Percentiles rank a stretch among this genome's conserved stretches.
These are phyloP conservation scores for Drosophila nigromelanica DNA, from an alignment of 1,140 invertebrate species.

Conservation along the genomic window DNA sequence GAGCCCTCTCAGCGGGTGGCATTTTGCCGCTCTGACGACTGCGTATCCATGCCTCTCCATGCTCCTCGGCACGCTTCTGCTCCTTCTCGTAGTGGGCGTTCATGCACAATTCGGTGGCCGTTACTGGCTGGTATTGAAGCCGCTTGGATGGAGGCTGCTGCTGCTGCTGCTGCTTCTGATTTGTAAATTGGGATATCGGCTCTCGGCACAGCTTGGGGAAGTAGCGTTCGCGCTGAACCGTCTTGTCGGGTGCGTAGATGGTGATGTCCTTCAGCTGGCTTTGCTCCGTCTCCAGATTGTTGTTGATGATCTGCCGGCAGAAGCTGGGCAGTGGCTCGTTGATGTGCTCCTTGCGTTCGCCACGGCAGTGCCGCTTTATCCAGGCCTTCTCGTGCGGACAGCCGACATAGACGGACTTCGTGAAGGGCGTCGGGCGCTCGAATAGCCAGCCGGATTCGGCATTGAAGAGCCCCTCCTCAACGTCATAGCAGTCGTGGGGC, in stretches of 20 bases:
- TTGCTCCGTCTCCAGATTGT: slow-evolving; percentile 49
- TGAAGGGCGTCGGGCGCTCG: slow-evolving; percentile 49
- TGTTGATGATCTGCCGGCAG: slow-evolving; percentile 51
- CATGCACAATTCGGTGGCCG: slow-evolving; percentile 15
- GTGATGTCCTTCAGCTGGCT: slow-evolving; percentile 20
- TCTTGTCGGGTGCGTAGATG: slow-evolving; percentile 51
- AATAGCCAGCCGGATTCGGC: slow-evolving; percentile 41
- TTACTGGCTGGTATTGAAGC: neutral
- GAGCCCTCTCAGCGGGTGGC: neutral
- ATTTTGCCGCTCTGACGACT: neutral
- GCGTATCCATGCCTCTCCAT: neutral
- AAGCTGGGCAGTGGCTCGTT: slow-evolving; percentile 42
- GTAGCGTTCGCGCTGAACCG: slow-evolving; percentile 44
- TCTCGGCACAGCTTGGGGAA: slow-evolving; percentile 53
- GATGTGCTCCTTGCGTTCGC: slow-evolving; percentile 7
- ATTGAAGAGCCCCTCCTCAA: slow-evolving; percentile 66
- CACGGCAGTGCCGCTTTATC: slow-evolving; percentile 56
- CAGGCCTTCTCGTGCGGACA: slow-evolving; percentile 54
- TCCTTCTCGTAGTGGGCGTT: neutral
- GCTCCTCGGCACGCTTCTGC: neutral
- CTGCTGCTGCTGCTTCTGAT: too few relatives aligned
- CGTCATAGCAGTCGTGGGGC: slow-evolving; percentile 48
- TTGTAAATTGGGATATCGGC: neutral
- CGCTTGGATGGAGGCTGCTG: neutral
- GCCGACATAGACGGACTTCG: slow-evolving; percentile 32